Evolutionary conservation across 2,797 vertebrate genomes (phyloP).

Genomic region (Galagoides demidoff): DNA sequence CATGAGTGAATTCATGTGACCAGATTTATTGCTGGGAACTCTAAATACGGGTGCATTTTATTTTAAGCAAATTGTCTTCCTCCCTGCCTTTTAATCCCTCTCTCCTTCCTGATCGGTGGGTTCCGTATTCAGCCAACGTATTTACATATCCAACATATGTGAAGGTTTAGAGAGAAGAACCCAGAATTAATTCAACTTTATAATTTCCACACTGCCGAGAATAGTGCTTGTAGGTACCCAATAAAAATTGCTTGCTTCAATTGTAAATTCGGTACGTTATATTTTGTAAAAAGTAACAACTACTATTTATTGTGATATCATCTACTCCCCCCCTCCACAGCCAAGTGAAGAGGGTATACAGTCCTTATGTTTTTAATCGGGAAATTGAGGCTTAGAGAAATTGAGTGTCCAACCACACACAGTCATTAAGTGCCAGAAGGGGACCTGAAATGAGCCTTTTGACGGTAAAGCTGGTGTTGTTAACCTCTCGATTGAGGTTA

Average conservation of each 20-base stretch:
- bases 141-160: neutral
- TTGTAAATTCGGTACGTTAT: neutral
- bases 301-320: neutral
- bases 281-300: neutral
- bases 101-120: neutral
- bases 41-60: neutral
- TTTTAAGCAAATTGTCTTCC: neutral
- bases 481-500: slow-evolving; percentile 22
- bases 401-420: neutral
- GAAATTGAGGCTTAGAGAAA: slow-evolving; percentile 49
- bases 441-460: slow-evolving; percentile 47
- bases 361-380: neutral
- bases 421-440: neutral
- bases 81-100: neutral
- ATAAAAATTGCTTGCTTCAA: slow-evolving; percentile 16
- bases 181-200: slow-evolving; percentile 24
- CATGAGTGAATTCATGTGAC: neutral
- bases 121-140: neutral
- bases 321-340: neutral
- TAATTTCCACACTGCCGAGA: neutral
- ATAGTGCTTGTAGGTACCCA: neutral
- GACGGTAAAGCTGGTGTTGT: neutral
- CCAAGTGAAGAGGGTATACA: neutral
- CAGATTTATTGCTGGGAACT: neutral
- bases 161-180: slow-evolving; percentile 3